Evolutionary conservation across 2,113 vertebrate species (phyloP), one percentile per base, ranked within the genome.

Genomic region (Tympanuchus pallidicinctus): DNA sequence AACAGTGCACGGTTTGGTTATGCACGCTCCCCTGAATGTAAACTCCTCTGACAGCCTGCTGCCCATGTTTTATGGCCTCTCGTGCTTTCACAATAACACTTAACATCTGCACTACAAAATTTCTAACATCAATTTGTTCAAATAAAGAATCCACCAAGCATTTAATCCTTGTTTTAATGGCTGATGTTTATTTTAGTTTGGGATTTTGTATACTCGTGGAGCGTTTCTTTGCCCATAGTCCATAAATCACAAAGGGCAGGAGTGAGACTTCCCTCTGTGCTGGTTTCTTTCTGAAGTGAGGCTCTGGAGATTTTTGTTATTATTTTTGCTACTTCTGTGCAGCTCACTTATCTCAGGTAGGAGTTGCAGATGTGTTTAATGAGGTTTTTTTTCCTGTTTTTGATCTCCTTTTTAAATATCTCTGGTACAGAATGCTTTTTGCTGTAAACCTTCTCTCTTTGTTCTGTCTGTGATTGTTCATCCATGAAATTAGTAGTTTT

Each of bases 181-280:
- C 78, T 66, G 77, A 54, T 96, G 95, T 96, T 97, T 97, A 93
- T 96, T 97, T 97, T 94, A 96, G 82, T 96, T 94, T 18, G 73
- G 90, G 56, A 73, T 93, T 97, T 97, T 79, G 19, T 92, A 77
- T 78, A n/a, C 86, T 95, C 19, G 1, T n/a, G 65, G 88, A 89
- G 54, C 36, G 81, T 88, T 94, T 78, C 81, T 84, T 64, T 92
- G 70, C 90, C 77, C 76, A 2, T 82, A 48, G 78, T 50, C 87
- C 81, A 88, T 97, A 93, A 96, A 87, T 97, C 88, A 92, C 22
- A 34, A 7, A 15, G 67, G 64, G 45, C 56, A 50, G 69, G 40
- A 89, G 43, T 52, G 77, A 89, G 57, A 52, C 36, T 89, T 71
- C 65, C 71, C 65, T 72, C 80, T 77, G 42, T 65, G 63, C 76